Evolutionary conservation across 2,113 vertebrate species (phyloP), one percentile per base, ranked within the genome.

Genomic region (Antidorcas marsupialis): DNA sequence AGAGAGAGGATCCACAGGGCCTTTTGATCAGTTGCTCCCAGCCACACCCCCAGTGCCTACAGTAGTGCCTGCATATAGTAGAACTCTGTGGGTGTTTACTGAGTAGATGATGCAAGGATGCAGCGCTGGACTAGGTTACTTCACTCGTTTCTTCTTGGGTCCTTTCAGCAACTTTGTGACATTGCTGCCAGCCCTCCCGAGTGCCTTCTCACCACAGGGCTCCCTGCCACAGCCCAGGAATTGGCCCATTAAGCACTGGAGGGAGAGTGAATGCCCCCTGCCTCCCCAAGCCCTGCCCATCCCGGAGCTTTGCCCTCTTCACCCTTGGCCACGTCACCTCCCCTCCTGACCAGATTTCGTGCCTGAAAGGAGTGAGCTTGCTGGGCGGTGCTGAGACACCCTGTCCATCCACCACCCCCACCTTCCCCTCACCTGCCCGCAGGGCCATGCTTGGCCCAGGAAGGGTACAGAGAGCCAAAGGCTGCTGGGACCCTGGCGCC

Each of bases 1-100:
- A 1, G 43, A 6, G 14, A 23, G 4, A 12, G 36, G 52, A 9
- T 45, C 60, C 4, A 17, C 12, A 19, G 11, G 30, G 47, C 15
- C 21, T 27, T 59, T 53, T 45, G 15, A 12, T 87, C 33, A 9
- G 10, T 60, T 53, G 17, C 39, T 71, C 25, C 47, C 6, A 25
- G 6, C 19, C n/a, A 0, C 27, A 30, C 12, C 19, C 45, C 27
- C 52, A 11, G 0, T 36, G 15, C 13, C 47, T 8, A 13, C n/a
- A 7, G 60, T 15, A 55, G 11, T 9, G 11, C 8, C 59, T 25
- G 19, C 16, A 12, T 11, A 4, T 1, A 16, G 39, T 50, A n/a
- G 55, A 12, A 27, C 74, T 45, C 23, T 6, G 28, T 30, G 36
- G 82, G 7, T 33, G 3, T 87, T 55, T 43, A 28, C 23, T 47